Conservation (phyloP, 2,888 invertebrate species). For the Stenurella melanura region DNA sequence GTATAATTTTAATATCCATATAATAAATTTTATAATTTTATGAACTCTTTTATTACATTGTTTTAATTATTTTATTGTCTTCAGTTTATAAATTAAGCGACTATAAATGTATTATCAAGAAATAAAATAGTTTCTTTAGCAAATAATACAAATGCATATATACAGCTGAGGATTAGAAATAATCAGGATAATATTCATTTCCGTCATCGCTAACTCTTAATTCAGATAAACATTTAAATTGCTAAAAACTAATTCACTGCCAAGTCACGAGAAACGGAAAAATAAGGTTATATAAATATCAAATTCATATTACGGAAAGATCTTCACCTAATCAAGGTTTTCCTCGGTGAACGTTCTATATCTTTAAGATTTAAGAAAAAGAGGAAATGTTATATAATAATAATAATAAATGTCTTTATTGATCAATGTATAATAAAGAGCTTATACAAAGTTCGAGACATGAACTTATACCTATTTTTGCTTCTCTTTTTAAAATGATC, state of each 20-base stretch:
- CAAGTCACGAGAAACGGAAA: not conserved
- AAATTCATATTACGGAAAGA: not conserved
- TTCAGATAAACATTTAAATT: conserved; percentile 17
- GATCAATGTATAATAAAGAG: no score
- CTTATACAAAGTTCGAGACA: no score
- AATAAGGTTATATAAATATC: not conserved
- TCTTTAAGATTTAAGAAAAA: no score
- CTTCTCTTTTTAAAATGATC: no score
- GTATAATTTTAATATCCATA: conserved; percentile 31
- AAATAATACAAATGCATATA: conserved; percentile 14
- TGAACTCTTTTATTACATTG: conserved; percentile 57
- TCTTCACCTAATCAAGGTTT: no score
- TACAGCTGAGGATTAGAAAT: conserved; percentile 25
- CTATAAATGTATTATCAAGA: conserved; percentile 37
- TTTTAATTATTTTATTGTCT: conserved; percentile 56
- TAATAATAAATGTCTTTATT: no score
- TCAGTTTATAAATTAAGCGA: conserved; percentile 52
- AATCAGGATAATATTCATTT: conserved; percentile 30
- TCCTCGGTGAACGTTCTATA: no score
- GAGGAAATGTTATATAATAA: no score
- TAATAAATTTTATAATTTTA: conserved; percentile 56
- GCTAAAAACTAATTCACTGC: not conserved
- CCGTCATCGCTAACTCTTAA: conserved; percentile 31
- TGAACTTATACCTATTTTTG: no score
- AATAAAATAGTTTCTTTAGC: conserved; percentile 38